Base-by-base conservation (phyloP, 2,113 vertebrate genomes). In the Austrofundulus limnaeus region DNA sequence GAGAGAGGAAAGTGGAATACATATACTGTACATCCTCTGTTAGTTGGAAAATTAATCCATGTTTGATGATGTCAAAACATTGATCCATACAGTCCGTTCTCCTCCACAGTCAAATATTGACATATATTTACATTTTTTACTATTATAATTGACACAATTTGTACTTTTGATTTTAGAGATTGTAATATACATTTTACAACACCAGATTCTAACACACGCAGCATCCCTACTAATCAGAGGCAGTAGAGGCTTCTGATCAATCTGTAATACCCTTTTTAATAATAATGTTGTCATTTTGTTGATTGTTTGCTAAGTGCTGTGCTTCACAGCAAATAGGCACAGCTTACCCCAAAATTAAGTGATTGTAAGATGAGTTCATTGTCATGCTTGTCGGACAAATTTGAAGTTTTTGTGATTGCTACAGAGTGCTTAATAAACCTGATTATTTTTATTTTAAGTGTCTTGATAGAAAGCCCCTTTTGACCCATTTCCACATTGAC, bases 211-310 rank as follows among this genome's bases (percentile, higher is more conserved):
- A 16, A 21, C 13, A n/a, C n/a, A n/a, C n/a, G n/a, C n/a, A 41
- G 19, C 17, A 42, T 61, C 28, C 0, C 0, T 31, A 3, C 24
- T 66, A 48, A 61, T 76, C 46, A 55, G 60, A 21, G 55, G 21
- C 42, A 14, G 16, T 11, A 48, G 39, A 28, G 15, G 15, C 48
- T 34, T 47, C 45, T 21, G 37, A 49, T 59, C 57, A 24, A 11
- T 72, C 31, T 49, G 3, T 59, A 38, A 76, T 34, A 45, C 39
- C 16, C 45, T 37, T 8, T 50, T 48, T 61, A 17, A 55, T 24
- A 51, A 50, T 50, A 15, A 20, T 21, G 13, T 60, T 39, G 16
- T 59, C 23, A 61, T 38, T 25, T 43, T 7, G 62, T 39, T 59
- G 46, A 31, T 25, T 53, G 24, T n/a, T 58, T n/a, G 14, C 23